A percentile compares a stretch with the other conserved stretches of the same genome.
phyloP scores from a whole-genome alignment of 2,888 invertebrate genomes.

The Gymnosoma rotundatum region DNA sequence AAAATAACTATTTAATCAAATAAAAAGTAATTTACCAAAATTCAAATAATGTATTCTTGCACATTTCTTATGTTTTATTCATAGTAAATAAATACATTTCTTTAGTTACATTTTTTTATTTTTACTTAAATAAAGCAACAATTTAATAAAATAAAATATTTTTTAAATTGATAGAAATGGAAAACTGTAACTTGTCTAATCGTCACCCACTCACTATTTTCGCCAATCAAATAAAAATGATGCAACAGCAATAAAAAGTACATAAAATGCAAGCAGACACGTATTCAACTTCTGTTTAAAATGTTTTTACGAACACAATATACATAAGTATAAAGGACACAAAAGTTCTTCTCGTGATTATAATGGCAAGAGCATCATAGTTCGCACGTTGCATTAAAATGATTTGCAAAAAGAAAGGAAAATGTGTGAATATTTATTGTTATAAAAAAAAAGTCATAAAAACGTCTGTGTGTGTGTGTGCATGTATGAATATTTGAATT shows the following conservation, averaged over 20 bases:
- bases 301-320: conserved; percentile 53
- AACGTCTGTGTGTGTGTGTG: conserved; percentile 8
- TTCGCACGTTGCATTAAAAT: conserved; percentile 25
- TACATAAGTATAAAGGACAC: conserved; percentile 45
- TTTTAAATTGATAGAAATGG: too few relatives aligned
- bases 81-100: too few relatives aligned
- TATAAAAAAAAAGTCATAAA: conserved; percentile 43
- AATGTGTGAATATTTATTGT: conserved; percentile 26
- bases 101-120: too few relatives aligned
- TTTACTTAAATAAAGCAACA: too few relatives aligned
- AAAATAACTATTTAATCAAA: too few relatives aligned
- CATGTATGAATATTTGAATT: conserved; percentile 39
- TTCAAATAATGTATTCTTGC: too few relatives aligned
- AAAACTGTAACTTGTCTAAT: too few relatives aligned
- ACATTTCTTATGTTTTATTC: too few relatives aligned
- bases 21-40: too few relatives aligned
- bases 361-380: neutral
- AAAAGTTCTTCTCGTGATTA: conserved; percentile 21
- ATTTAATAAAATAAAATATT: too few relatives aligned
- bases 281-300: conserved; percentile 57
- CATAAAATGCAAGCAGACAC: conserved; percentile 58
- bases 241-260: conserved; percentile 20
- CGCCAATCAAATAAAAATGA: neutral
- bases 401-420: neutral
- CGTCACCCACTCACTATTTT: neutral